A percentile compares a stretch with the other conserved stretches of the same genome.
These are phyloP conservation scores for Hemicrepidius hirtus DNA, from an alignment of 2,888 invertebrate genomes.

Conservation along the genomic window DNA sequence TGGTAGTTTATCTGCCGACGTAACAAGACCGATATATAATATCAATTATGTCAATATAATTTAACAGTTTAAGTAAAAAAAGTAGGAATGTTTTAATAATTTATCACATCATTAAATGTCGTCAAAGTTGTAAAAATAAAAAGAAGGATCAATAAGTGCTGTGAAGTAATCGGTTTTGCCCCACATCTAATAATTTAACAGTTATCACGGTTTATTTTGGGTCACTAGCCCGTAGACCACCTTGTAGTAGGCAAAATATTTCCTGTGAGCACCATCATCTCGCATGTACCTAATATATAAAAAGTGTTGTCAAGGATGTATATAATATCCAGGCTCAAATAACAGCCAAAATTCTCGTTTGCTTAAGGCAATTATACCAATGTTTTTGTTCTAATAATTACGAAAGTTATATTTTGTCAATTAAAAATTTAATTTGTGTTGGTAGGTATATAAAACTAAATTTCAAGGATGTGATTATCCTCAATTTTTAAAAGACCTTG, in stretches of 20 bases:
- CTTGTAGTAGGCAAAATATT: slow-evolving; percentile 25
- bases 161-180: slow-evolving; percentile 22
- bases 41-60: not conserved
- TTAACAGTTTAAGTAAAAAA: not conserved
- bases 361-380: slow-evolving; percentile 31
- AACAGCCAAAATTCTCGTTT: slow-evolving; percentile 11
- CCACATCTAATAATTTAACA: slow-evolving; percentile 24
- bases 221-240: slow-evolving; percentile 32
- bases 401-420: slow-evolving; percentile 35
- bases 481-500: slow-evolving; percentile 18
- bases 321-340: slow-evolving; percentile 18
- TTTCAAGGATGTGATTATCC: slow-evolving; percentile 18
- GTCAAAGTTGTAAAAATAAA: not conserved
- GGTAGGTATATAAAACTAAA: slow-evolving; percentile 19
- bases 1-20: not conserved
- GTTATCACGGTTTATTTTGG: slow-evolving; percentile 24
- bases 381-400: slow-evolving; percentile 38
- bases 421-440: slow-evolving; percentile 27
- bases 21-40: not conserved
- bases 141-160: slow-evolving; percentile 6
- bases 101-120: not conserved
- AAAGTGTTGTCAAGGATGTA: slow-evolving; percentile 27
- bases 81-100: not conserved
- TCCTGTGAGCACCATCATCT: slow-evolving; percentile 18
- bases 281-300: not conserved